Conservation (phyloP, 1,140 invertebrate genomes). For the Microplitis demolitor region DNA sequence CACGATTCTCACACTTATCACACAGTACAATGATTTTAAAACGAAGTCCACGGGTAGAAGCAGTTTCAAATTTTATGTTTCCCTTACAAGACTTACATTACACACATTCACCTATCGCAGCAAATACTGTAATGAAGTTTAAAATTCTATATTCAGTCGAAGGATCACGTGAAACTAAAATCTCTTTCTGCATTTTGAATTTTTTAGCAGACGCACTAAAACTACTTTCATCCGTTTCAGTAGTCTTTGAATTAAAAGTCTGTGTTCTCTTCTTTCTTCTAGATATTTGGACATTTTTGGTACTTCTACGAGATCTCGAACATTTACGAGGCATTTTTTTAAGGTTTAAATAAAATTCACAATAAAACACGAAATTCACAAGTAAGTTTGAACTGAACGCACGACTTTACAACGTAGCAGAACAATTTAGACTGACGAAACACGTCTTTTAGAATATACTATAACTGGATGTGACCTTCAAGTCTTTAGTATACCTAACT, state of each 20-base stretch:
- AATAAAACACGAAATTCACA: not conserved
- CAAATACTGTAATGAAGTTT: slow-evolving; percentile 26
- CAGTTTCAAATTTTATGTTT: slow-evolving; percentile 24
- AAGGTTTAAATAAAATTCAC: not conserved
- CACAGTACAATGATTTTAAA: slow-evolving; percentile 29
- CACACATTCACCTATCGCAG: slow-evolving; percentile 24
- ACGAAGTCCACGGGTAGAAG: slow-evolving; percentile 21
- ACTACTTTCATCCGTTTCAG: slow-evolving; percentile 16
- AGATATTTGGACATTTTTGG: not conserved
- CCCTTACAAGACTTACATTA: slow-evolving; percentile 25
- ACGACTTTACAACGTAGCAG: no score
- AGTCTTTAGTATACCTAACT: no score
- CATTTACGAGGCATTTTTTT: not conserved
- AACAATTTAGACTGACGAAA: no score
- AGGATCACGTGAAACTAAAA: slow-evolving; percentile 14
- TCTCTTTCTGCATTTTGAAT: slow-evolving; percentile 17
- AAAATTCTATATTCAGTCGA: slow-evolving; percentile 26
- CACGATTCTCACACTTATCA: no score
- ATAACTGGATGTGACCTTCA: no score
- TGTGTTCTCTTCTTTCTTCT: slow-evolving; percentile 23
- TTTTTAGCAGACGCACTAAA: slow-evolving; percentile 29
- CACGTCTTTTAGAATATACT: no score
- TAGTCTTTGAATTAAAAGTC: slow-evolving; percentile 25
- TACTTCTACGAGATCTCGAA: not conserved
- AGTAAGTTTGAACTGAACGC: not conserved